A percentile compares a stretch with the other conserved stretches of the same genome.
Conservation (phyloP, 1,140 invertebrate genomes). For the Drusus annulatus region DNA sequence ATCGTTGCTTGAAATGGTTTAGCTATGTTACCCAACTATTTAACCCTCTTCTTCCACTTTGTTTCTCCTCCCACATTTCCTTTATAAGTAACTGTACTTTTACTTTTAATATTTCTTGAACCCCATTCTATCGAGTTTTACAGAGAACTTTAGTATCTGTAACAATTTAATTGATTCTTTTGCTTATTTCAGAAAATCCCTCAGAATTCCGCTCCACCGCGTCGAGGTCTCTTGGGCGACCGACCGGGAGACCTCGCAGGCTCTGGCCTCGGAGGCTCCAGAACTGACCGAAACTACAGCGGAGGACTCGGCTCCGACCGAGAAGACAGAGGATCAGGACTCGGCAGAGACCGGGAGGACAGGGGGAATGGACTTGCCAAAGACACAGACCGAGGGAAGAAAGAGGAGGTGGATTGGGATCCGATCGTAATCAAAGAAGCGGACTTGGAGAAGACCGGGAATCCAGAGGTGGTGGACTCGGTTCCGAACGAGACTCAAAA, state of each 20-base stretch:
- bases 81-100: no score
- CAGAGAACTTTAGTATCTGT: no score
- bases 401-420: neutral
- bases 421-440: neutral
- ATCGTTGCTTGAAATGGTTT: no score
- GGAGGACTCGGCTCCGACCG: neutral
- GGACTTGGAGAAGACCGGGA: neutral
- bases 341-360: neutral
- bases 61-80: no score
- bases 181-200: slow-evolving; percentile 29
- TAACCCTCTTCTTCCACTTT: no score
- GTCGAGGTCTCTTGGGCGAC: slow-evolving; percentile 36
- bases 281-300: neutral
- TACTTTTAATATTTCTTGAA: no score
- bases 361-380: neutral
- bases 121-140: no score
- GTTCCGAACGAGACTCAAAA: neutral
- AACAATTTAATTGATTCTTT: no score
- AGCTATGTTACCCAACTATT: no score
- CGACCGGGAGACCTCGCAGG: slow-evolving; percentile 14
- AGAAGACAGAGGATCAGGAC: neutral
- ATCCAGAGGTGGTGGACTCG: slow-evolving; percentile 6
- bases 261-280: neutral
- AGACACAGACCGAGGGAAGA: neutral
- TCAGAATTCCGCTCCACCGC: slow-evolving; percentile 10